Evolutionary conservation across 2,113 vertebrate species (phyloP).

Genomic region (Hyaena hyaena): DNA sequence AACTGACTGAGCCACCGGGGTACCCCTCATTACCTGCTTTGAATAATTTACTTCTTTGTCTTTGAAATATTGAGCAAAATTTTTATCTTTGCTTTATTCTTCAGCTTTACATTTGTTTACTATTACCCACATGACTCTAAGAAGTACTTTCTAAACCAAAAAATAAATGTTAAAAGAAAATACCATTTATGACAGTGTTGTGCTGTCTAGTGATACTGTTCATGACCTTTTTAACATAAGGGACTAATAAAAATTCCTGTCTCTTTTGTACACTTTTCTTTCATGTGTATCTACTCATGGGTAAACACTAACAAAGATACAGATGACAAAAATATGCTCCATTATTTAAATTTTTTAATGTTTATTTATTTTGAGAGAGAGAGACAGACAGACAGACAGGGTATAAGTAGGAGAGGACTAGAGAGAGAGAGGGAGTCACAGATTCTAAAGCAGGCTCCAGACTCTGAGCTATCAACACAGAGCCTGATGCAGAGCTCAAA

Average conservation of each 20-base stretch:
- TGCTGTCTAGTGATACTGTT: constrained; percentile 73
- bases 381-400: no score
- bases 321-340: constrained; percentile 35
- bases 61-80: constrained; percentile 9
- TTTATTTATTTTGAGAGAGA: no score
- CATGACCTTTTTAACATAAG: constrained; percentile 67
- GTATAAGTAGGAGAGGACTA: no score
- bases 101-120: constrained; percentile 70
- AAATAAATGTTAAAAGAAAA: constrained; percentile 81
- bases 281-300: constrained; percentile 19
- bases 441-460: no score
- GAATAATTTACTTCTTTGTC: not conserved
- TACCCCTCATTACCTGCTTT: not conserved
- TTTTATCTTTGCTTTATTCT: constrained; percentile 63
- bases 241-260: constrained; percentile 62
- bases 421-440: no score
- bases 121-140: constrained; percentile 80
- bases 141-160: constrained; percentile 79
- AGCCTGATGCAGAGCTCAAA: no score
- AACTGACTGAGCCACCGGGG: no score
- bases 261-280: constrained; percentile 69
- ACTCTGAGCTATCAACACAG: no score
- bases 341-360: not conserved
- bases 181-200: constrained; percentile 67
- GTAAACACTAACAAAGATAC: constrained; percentile 60